A percentile compares a stretch with the other conserved stretches of the same genome.
phyloP scores from a whole-genome alignment of 2,113 vertebrate genomes.

The Murina feae region DNA sequence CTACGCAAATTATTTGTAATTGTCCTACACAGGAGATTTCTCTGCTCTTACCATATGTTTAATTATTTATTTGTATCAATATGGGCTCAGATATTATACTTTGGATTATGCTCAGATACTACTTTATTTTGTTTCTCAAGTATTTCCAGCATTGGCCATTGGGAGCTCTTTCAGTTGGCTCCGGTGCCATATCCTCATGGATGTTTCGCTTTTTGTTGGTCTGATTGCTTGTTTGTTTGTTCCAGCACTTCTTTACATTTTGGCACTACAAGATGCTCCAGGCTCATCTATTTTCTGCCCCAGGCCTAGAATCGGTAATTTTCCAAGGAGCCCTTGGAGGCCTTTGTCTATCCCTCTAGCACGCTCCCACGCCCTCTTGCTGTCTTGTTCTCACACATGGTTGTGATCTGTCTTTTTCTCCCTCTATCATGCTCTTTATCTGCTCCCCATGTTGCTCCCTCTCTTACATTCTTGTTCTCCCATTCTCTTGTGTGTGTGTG shows the following conservation, averaged over 20 bases:
- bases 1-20: not conserved
- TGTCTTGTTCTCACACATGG: not conserved
- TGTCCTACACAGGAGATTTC: not conserved
- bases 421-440: not conserved
- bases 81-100: not conserved
- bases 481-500: not conserved
- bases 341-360: not conserved
- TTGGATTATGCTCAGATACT: not conserved
- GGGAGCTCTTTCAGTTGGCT: not conserved
- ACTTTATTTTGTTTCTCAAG: not conserved
- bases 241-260: conserved; percentile 1
- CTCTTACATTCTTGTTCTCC: not conserved
- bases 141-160: not conserved
- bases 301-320: not conserved
- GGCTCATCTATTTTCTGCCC: not conserved
- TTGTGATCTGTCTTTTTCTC: not conserved
- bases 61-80: not conserved
- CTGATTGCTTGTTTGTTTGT: not conserved
- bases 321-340: not conserved
- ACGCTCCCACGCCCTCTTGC: not conserved
- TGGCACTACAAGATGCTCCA: not conserved
- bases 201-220: not conserved
- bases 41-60: not conserved
- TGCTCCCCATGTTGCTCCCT: not conserved
- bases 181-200: not conserved